Percentiles rank a stretch among this genome's conserved stretches.
phyloP scores from a whole-genome alignment of 1,140 invertebrate species.

The Aricia agestis region DNA sequence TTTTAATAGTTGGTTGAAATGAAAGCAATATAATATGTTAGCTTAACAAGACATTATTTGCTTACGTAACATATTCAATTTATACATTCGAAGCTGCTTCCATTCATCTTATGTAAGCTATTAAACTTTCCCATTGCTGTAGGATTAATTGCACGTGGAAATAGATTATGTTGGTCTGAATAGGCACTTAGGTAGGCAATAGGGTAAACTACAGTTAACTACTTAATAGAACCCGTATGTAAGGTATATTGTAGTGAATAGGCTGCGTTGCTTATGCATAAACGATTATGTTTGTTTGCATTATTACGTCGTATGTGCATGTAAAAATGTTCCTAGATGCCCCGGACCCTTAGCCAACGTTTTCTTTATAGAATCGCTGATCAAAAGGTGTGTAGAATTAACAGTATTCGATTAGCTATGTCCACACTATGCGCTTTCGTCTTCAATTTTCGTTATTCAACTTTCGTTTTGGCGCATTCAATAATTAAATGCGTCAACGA shows the following conservation, averaged over 20 bases:
- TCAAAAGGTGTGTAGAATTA: too few species aligned
- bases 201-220: constrained; percentile 5
- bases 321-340: too few species aligned
- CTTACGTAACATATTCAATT: not conserved
- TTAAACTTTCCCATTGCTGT: constrained; percentile 2
- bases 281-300: too few species aligned
- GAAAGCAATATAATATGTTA: not conserved
- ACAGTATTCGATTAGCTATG: too few species aligned
- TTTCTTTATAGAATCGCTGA: too few species aligned
- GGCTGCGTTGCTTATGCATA: not conserved
- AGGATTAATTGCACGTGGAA: constrained; percentile 8
- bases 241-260: not conserved
- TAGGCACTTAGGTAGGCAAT: not conserved
- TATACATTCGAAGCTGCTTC: constrained; percentile 4
- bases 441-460: too few species aligned
- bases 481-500: too few species aligned
- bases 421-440: too few species aligned
- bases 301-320: too few species aligned
- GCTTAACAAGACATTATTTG: not conserved
- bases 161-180: constrained; percentile 5
- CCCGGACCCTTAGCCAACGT: too few species aligned
- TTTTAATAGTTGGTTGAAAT: not conserved
- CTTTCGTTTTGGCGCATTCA: too few species aligned
- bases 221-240: not conserved
- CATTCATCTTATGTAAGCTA: constrained; percentile 11